Evolutionary conservation across 1,140 invertebrate species (phyloP).

Genomic region (Carcinoscorpius rotundicauda): DNA sequence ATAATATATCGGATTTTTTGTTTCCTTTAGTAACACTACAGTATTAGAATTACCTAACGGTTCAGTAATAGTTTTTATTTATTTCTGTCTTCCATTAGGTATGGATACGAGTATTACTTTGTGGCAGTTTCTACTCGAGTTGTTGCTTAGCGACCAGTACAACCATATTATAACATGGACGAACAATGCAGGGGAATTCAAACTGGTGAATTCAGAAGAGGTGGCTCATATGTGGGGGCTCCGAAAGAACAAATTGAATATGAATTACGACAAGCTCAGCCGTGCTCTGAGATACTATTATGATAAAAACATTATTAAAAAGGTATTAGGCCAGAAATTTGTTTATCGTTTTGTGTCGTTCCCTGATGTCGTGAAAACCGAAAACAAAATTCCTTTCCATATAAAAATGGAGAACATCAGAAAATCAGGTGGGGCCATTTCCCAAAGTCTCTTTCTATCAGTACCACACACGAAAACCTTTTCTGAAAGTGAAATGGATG

Average conservation of each 20-base stretch:
- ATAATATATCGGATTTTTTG: too few relatives aligned
- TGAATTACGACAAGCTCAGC: slow-evolving; percentile 58
- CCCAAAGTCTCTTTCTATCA: background rate
- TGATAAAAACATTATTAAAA: slow-evolving; percentile 54
- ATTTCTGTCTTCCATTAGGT: slow-evolving; percentile 8
- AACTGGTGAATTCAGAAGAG: slow-evolving; percentile 41
- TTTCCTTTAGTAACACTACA: too few relatives aligned
- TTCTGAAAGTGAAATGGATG: too few relatives aligned
- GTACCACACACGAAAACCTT: background rate
- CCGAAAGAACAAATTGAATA: slow-evolving; percentile 53
- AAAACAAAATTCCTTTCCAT: slow-evolving; percentile 41
- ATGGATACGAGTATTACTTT: slow-evolving; percentile 36
- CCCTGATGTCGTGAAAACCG: slow-evolving; percentile 44
- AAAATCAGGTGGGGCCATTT: background rate
- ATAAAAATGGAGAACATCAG: slow-evolving; percentile 38
- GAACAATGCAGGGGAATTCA: slow-evolving; percentile 40
- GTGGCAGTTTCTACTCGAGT: slow-evolving; percentile 40
- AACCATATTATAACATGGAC: slow-evolving; percentile 40
- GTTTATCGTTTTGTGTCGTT: slow-evolving; percentile 42
- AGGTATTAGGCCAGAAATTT: slow-evolving; percentile 50
- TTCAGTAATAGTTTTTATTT: too few relatives aligned
- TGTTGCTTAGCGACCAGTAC: slow-evolving; percentile 34
- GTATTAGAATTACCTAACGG: too few relatives aligned
- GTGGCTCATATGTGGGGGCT: slow-evolving; percentile 54
- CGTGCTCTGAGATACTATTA: slow-evolving; percentile 53